Base-by-base conservation (phyloP, 2,113 vertebrate species). In the Salvelinus fontinalis region DNA sequence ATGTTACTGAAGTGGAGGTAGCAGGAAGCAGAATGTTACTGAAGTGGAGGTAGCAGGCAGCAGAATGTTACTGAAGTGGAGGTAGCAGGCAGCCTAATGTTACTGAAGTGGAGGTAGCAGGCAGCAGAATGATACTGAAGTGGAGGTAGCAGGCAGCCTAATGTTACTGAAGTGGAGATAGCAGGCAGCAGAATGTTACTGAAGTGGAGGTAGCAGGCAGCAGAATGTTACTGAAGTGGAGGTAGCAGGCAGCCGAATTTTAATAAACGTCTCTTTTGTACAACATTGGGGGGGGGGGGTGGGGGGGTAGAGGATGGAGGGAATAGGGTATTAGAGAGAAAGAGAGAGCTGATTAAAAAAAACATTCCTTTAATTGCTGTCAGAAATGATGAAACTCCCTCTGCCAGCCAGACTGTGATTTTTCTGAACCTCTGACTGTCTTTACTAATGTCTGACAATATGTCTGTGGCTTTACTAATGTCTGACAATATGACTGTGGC, bases 301-400 rank as follows among this genome's bases (percentile, higher is more conserved):
- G 93, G 87, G 3, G 3, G 27, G 1, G 49, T 12, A 16, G 49
- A 90, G 91, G 93, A 85, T 90, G 89, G 82, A 80, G 92, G 90
- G 93, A 93, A 94, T 93, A 92, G 91, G 93, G 87, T 88, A 87
- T 83, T 81, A 80, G 59, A 65, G 75, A 69, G 31, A 76, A 77
- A 85, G 81, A 83, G 82, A 83, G 67, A 65, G 48, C 77, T 74
- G 34, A 72, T 62, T 57, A 80, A 89, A 85, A 89, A 93, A 89
- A 92, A 92, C 18, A 44, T 44, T 68, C 92, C 93, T 95, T 95
- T 95, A 95, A 95, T 95, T 95, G 94, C 94, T 94, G 93, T 95
- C 94, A 94, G 91, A 94, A 95, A 95, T 95, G 94, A 95, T 95
- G 94, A 95, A 95, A 95, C 95, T 95, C 94, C 92, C 94, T 92